Percentiles rank a stretch among this genome's conserved stretches.
Evolutionary conservation across 2,888 invertebrate genomes (phyloP).

Genomic region (Euclidia mi): DNA sequence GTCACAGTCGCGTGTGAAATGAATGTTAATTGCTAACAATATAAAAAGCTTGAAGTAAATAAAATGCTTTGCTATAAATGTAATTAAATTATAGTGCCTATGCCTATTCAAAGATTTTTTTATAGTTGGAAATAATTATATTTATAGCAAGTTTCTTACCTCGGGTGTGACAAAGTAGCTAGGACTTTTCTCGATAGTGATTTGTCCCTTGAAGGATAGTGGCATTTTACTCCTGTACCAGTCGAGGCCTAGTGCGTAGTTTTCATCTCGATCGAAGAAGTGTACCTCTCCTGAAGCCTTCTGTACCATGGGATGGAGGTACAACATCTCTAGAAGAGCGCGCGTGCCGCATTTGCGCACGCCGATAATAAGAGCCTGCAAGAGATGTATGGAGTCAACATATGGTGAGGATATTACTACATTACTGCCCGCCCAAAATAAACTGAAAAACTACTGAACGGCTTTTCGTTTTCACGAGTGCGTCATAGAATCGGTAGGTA

Average conservation of each 20-base stretch:
- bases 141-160: constrained; percentile 88
- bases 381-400: constrained; percentile 13
- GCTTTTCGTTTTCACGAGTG: no score
- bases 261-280: constrained; percentile 98
- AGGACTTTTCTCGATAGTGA: constrained; percentile 99
- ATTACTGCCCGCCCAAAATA: no score
- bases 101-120: no score
- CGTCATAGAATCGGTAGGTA: no score
- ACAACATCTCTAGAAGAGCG: constrained; percentile 98
- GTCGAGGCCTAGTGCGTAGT: constrained; percentile 97
- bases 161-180: constrained; percentile 99
- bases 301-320: constrained; percentile 97
- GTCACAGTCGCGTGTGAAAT: constrained; percentile 19
- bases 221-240: constrained; percentile 99
- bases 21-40: constrained; percentile 16
- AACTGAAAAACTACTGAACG: no score
- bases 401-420: no score
- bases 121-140: not conserved
- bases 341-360: constrained; percentile 99
- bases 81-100: no score
- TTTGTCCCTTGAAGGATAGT: constrained; percentile 96
- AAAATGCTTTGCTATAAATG: not conserved
- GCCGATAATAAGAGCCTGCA: constrained; percentile 96
- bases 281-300: constrained; percentile 98
- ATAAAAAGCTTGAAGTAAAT: constrained; percentile 11